Evolutionary conservation across 1,140 invertebrate species (phyloP), one percentile per base, ranked within the genome.

Genomic region (Macrotrachela quadricornifera): DNA sequence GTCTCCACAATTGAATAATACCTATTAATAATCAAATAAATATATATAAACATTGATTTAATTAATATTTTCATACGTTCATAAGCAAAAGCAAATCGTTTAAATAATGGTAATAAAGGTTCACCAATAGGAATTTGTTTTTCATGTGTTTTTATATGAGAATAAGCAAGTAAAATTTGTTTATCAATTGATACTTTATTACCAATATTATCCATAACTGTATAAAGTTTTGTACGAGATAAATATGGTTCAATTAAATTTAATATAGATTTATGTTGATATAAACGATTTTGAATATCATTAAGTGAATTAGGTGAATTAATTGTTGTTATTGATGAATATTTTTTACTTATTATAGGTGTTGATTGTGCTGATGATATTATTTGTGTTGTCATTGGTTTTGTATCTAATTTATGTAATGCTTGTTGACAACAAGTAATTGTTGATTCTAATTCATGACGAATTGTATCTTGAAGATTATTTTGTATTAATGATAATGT

Each of bases 141-240:
- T 14, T 53, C 51, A 36, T 53, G 44, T 13, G 44, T 36, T 16
- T 53, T 53, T n/a, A 53, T 46, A 43, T 53, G 46, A 12, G 51
- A 30, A 48, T 46, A 53, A n/a, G 46, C 45, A 13, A 53, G 16
- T n/a, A 53, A 38, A 30, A 53, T 53, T 42, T 53, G 37, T 41
- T 53, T 53, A 18, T 53, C 51, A 14, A 53, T 39, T 42, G 46
- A 39, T 39, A 53, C 38, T 46, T 53, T 53, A 36, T 53, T 37
- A 1, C 36, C 14, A 17, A 53, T 18, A 47, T 53, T 48, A 40
- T 42, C 45, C 37, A 53, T 40, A 38, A 47, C 41, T 42, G 46
- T 21, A 46, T 53, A 18, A 17, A 53, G 10, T 9, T 39, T 36
- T 13, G 46, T 46, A n/a, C 16, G 17, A 38, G 36, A 15, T 18